Evolutionary conservation across 2,888 invertebrate genomes (phyloP).

Genomic region (Drosophila antonietae): DNA sequence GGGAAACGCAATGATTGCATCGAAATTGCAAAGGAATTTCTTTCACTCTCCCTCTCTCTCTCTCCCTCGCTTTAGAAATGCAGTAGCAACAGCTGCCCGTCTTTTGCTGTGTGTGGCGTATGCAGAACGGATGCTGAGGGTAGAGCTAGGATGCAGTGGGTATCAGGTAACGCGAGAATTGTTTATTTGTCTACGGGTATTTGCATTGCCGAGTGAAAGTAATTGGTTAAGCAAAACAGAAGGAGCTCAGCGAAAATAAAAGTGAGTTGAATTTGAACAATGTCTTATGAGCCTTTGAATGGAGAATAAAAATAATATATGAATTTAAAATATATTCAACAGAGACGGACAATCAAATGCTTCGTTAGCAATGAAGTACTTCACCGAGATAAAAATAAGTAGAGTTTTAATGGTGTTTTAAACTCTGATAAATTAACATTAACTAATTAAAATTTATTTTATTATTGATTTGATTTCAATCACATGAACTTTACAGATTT

Average conservation of each 20-base stretch:
- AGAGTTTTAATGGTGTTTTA: no score
- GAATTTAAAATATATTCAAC: background rate
- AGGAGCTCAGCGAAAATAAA: background rate
- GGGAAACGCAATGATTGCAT: slow-evolving; percentile 53
- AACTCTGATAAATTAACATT: no score
- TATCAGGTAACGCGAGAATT: slow-evolving; percentile 59
- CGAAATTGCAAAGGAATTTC: slow-evolving; percentile 62
- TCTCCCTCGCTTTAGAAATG: slow-evolving; percentile 14
- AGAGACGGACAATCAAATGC: no score
- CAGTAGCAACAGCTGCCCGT: slow-evolving; percentile 46
- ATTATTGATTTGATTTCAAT: no score
- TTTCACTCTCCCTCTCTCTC: slow-evolving; percentile 5
- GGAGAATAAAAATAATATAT: background rate
- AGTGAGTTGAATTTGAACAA: background rate
- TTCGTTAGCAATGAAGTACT: no score
- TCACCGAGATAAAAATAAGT: no score
- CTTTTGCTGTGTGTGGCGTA: slow-evolving; percentile 30
- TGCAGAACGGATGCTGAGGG: slow-evolving; percentile 50
- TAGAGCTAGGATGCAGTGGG: slow-evolving; percentile 11
- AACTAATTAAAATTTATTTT: no score
- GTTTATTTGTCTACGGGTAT: slow-evolving; percentile 53
- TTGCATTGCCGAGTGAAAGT: slow-evolving; percentile 59
- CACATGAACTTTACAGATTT: no score
- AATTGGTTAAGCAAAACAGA: slow-evolving; percentile 28
- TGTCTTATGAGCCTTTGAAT: background rate